Evolutionary conservation across 2,888 invertebrate species (phyloP), one percentile per base, ranked within the genome.

Genomic region (Atrina japonica): DNA sequence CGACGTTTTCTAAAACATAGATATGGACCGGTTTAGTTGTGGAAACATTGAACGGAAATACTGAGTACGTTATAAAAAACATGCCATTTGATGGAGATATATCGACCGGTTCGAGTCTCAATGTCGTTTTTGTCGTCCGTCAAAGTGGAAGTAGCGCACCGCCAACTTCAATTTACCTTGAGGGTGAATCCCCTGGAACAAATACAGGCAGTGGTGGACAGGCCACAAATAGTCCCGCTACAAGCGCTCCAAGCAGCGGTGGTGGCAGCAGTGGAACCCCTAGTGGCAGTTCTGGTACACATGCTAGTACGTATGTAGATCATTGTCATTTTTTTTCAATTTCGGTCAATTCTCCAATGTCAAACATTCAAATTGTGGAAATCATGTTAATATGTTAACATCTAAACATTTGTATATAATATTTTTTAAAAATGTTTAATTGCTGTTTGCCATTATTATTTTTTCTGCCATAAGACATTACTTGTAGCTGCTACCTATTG

Each of bases 71-170:
- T 1, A 18, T 67, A 2, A 25, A 49, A 29, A 67, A 64, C 29
- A 67, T 63, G 41, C 18, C 52, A 5, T 66, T 23, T 21, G 66
- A 63, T 35, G 61, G 27, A 14, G 65, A 73, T 21, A 49, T 68
- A 21, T 18, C 11, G 11, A 41, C 50, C 9, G 68, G 74, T 0
- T 21, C 40, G 11, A 67, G 70, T 23, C 63, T 75, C 1, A 45
- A 55, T 5, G 61, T 78, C 5, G 73, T 70, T 23, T 72, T 72
- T 27, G 55, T 69, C 9, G 70, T 61, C 1, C 69, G 66, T 7
- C 49, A 53, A 1, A 16, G 60, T 16, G 72, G 74, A 0, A 47
- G 45, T 2, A 21, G 27, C 14, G 56, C 55, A 1, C 58, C 65
- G 3, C 70, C 76, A 1, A 56, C 11, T 18, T 49, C 18, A 18